phyloP scores from a whole-genome alignment of 2,888 invertebrate species.

The Dryococelus australis region DNA sequence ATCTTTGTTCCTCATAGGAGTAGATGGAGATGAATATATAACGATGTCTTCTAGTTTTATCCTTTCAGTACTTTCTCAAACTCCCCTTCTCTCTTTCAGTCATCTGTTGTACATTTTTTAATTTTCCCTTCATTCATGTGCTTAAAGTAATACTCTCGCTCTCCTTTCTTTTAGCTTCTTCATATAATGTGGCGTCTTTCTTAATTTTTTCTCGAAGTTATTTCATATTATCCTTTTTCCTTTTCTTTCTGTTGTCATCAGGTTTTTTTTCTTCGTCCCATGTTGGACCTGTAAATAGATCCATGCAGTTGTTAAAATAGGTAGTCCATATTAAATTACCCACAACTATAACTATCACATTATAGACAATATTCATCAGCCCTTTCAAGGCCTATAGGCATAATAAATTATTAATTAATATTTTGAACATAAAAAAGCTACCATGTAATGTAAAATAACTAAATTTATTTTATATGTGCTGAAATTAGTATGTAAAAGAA shows the following conservation, averaged over 20 bases:
- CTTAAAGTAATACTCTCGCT: constrained; percentile 18
- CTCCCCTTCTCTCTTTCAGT: constrained; percentile 8
- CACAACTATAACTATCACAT: no score
- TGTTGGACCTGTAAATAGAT: no score
- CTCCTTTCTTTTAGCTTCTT: not conserved
- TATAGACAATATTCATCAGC: no score
- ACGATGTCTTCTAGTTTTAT: constrained; percentile 19
- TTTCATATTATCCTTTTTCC: no score
- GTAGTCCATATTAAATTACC: no score
- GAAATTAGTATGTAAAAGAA: not conserved
- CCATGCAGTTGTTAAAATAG: no score
- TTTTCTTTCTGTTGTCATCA: no score
- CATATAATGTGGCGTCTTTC: no score
- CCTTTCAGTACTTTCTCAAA: not conserved
- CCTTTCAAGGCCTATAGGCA: no score
- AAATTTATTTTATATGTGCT: not conserved
- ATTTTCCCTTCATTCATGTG: constrained; percentile 19
- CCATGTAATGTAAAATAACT: not conserved
- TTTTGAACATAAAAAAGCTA: not conserved
- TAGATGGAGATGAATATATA: not conserved
- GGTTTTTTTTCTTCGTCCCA: no score
- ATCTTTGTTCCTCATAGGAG: constrained; percentile 10
- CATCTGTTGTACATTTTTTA: not conserved
- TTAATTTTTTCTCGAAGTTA: no score
- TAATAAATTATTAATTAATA: no score